These are phyloP conservation scores for Cassiopea xamachana DNA, from an alignment of 30 jellyfish, hydroid and myxozoan species.

Conservation along the genomic window DNA sequence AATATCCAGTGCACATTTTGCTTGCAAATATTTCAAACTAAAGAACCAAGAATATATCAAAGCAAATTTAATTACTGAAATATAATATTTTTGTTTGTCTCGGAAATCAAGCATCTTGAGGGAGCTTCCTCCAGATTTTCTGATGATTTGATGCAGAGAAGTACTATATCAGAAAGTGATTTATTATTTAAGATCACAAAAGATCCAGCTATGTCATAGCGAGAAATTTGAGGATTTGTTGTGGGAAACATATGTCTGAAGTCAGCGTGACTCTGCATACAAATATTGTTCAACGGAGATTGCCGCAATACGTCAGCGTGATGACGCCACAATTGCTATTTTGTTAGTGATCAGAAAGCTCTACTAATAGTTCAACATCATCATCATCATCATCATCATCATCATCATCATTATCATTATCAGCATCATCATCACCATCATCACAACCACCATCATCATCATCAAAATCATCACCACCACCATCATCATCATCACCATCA, in stretches of 20 bases:
- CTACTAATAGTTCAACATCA: background rate
- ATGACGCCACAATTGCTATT: background rate
- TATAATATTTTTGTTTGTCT: background rate
- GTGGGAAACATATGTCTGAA: conserved; percentile 15
- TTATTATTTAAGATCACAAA: conserved; percentile 8
- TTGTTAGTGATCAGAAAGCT: background rate
- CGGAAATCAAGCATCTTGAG: background rate
- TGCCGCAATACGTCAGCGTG: background rate
- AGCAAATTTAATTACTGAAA: background rate
- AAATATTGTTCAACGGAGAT: conserved; percentile 6
- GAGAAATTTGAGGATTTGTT: conserved; percentile 28
- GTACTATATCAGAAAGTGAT: background rate
- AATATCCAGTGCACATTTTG: too few species aligned
- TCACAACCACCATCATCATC: background rate
- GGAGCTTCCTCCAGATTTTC: background rate
- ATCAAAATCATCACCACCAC: background rate
- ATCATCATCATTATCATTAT: background rate
- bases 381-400: background rate
- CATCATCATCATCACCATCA: background rate
- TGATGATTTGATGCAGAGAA: background rate
- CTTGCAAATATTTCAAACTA: background rate
- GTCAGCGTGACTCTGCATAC: conserved; percentile 13
- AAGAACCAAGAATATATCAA: background rate
- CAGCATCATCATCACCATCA: background rate
- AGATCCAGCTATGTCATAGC: conserved; percentile 19